Percentiles rank a stretch among this genome's conserved stretches.
Evolutionary conservation across 2,113 vertebrate species (phyloP).

Genomic region (Ascaphus truei): DNA sequence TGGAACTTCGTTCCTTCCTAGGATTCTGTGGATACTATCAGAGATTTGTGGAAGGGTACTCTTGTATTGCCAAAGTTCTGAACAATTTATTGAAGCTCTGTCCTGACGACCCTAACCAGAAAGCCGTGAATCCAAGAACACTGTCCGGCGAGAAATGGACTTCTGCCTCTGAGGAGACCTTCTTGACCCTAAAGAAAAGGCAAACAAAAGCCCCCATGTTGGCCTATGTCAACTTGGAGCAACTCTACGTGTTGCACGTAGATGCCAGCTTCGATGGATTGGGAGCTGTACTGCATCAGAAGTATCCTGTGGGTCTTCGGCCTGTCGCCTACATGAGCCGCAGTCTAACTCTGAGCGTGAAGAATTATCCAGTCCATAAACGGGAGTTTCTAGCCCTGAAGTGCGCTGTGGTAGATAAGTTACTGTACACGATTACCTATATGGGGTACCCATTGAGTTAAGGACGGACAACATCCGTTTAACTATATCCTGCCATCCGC

Average conservation of each 20-base stretch:
- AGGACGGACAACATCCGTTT: background rate
- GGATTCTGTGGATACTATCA: background rate
- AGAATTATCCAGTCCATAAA: background rate
- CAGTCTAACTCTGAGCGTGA: no score
- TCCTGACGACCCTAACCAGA: background rate
- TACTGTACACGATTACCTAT: constrained; percentile 9
- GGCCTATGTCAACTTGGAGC: background rate
- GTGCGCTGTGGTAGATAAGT: constrained; percentile 1
- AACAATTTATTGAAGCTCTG: background rate
- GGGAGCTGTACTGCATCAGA: no score
- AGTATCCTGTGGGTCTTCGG: no score
- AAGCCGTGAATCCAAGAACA: background rate
- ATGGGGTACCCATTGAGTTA: background rate
- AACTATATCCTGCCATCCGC: background rate
- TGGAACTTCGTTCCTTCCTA: background rate
- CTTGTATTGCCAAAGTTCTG: background rate
- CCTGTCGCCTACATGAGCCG: no score
- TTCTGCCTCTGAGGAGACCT: background rate
- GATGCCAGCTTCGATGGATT: no score
- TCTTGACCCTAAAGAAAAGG: background rate
- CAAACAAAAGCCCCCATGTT: background rate
- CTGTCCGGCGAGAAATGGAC: background rate
- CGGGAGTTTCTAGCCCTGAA: background rate
- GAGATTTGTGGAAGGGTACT: background rate
- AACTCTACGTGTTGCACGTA: no score